Evolutionary conservation across 1,140 invertebrate species (phyloP).

Genomic region (Globodera rostochiensis): DNA sequence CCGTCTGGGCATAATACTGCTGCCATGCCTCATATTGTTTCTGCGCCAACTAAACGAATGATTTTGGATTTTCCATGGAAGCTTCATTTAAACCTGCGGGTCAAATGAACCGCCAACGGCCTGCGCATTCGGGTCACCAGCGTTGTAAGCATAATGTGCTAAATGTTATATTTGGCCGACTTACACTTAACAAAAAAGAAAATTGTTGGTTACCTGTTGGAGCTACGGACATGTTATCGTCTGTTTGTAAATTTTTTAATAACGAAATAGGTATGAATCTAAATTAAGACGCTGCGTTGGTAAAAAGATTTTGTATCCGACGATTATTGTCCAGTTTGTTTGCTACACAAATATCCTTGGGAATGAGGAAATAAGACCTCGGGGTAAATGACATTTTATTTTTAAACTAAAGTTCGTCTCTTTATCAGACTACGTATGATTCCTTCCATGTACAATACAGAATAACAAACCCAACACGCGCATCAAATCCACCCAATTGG

Average conservation of each 20-base stretch:
- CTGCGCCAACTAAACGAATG: constrained; percentile 25
- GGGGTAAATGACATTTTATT: too few species aligned
- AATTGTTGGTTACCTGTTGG: not conserved
- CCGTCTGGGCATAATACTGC: constrained; percentile 23
- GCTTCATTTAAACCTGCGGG: constrained; percentile 9
- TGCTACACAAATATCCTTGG: too few species aligned
- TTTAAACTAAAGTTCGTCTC: too few species aligned
- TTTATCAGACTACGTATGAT: too few species aligned
- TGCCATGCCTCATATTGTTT: constrained; percentile 33
- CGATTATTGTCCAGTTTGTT: too few species aligned
- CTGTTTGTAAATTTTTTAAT: not conserved
- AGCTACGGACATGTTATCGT: constrained; percentile 5
- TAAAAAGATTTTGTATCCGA: too few species aligned
- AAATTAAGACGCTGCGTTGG: not conserved
- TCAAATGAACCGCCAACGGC: constrained; percentile 5
- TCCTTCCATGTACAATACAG: too few species aligned
- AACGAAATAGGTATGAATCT: not conserved
- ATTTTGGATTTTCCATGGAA: not conserved
- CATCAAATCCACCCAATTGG: too few species aligned
- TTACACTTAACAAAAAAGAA: not conserved
- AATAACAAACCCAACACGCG: too few species aligned
- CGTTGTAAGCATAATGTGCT: not conserved
- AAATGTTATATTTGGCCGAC: not conserved
- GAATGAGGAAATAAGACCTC: too few species aligned
- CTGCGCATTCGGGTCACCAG: constrained; percentile 3